Evolutionary conservation across 2,113 vertebrate genomes (phyloP), one percentile per base, ranked within the genome.

Genomic region (Potamarius usumacintae): DNA sequence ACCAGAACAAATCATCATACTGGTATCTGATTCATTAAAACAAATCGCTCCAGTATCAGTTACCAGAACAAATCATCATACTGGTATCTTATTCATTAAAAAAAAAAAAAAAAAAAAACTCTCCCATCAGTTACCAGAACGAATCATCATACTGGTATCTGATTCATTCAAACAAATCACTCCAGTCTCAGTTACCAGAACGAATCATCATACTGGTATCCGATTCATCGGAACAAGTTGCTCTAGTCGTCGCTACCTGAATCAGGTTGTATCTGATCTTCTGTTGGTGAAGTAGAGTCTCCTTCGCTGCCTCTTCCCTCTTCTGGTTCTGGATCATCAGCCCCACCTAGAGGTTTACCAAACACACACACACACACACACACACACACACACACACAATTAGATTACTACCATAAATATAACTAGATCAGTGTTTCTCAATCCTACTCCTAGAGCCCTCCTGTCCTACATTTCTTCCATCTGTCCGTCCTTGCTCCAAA

Each of bases 261-360:
- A 84, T 88, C 50, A 58, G 88, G 87, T 48, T 84, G 74, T 74
- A 83, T 89, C 72, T 91, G 91, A 50, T 83, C 93, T 5, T 94
- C 94, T 90, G 90, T 90, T 83, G 89, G 90, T 55, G 89, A 89
- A 76, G 91, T 93, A 10, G 91, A 85, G 30, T 93, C 89, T 15
- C 15, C 90, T 15, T 92, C 92, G 4, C 89, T 84, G 48, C 82
- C 90, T 25, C 89, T 90, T 82, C 92, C 93, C 55, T 94, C 91
- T 65, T 85, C 93, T 2, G 93, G 79, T 15, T 94, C 93, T 34
- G 92, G 91, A 14, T 94, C 94, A n/a, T 95, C 95, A 30, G 94
- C 90, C 10, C 87, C 91, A 88, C 93, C 95, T 94, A 67, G 14
- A 48, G 50, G 15, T 34, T 80, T 55, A 57, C 77, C 87, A 87